phyloP scores from a whole-genome alignment of 1,140 invertebrate genomes.

The Pissodes strobi region DNA sequence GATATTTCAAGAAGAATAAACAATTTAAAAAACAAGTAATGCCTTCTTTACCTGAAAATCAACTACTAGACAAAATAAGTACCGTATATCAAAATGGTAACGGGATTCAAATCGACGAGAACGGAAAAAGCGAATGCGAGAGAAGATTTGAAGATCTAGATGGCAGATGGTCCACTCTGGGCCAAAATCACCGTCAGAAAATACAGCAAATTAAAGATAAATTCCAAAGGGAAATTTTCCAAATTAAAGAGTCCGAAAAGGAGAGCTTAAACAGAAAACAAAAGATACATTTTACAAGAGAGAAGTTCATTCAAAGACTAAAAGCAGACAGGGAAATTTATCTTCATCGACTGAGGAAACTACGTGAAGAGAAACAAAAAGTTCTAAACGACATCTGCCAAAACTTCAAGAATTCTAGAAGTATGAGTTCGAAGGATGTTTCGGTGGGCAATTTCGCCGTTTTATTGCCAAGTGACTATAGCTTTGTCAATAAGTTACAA shows the following conservation, averaged over 20 bases:
- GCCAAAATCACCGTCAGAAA: constrained; percentile 35
- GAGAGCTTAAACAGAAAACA: constrained; percentile 29
- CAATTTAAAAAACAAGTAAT: background rate
- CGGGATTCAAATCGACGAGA: too few species aligned
- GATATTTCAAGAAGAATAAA: background rate
- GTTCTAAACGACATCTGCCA: constrained; percentile 29
- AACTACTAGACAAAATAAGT: background rate
- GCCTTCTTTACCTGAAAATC: too few species aligned
- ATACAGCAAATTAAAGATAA: constrained; percentile 42
- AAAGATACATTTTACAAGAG: constrained; percentile 33
- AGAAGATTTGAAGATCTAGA: constrained; percentile 42
- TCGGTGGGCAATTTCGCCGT: constrained; percentile 37
- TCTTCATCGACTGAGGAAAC: constrained; percentile 34
- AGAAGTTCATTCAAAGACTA: constrained; percentile 39
- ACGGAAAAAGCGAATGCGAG: constrained; percentile 45
- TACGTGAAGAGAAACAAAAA: constrained; percentile 30
- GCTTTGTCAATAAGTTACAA: constrained; percentile 29
- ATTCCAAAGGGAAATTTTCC: constrained; percentile 34
- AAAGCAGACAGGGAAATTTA: constrained; percentile 38
- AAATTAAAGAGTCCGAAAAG: constrained; percentile 37
- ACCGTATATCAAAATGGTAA: background rate
- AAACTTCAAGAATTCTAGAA: constrained; percentile 3
- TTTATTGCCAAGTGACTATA: constrained; percentile 18
- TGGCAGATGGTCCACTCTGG: constrained; percentile 31
- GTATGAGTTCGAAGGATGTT: constrained; percentile 30